phyloP scores from a whole-genome alignment of 2,797 vertebrate genomes.

The Thalassophryne amazonica region DNA sequence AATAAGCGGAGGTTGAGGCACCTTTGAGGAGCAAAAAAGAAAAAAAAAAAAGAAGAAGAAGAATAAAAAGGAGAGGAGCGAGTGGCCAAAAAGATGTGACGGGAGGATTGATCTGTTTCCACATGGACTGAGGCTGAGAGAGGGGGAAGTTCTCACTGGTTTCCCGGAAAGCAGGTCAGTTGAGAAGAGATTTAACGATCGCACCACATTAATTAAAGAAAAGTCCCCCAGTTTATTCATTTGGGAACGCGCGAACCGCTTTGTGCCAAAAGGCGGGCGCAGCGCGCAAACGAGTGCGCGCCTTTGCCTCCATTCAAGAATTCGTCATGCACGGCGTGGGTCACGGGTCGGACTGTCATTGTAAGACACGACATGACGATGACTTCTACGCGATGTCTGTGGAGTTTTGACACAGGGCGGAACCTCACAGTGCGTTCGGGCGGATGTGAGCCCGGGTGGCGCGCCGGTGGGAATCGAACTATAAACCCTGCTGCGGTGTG shows the following conservation, averaged over 20 bases:
- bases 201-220: background rate
- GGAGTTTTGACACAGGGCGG: background rate
- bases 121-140: constrained; percentile 39
- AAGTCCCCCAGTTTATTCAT: background rate
- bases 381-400: background rate
- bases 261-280: constrained; percentile 12
- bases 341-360: constrained; percentile 21
- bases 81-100: constrained; percentile 39
- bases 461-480: background rate
- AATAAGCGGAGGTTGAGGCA: background rate
- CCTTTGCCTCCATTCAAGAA: constrained; percentile 46
- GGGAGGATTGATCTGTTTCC: constrained; percentile 36
- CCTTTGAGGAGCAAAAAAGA: background rate
- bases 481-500: background rate
- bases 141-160: constrained; percentile 38
- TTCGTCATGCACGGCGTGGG: constrained; percentile 13
- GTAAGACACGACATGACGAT: background rate
- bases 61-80: constrained; percentile 1
- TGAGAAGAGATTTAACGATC: background rate
- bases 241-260: background rate
- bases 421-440: background rate
- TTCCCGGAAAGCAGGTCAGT: constrained; percentile 51
- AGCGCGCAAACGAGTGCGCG: constrained; percentile 21
- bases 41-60: background rate
- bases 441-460: too few relatives aligned